Evolutionary conservation across 37 sponge, comb jelly and placozoan genomes (phyloP).

Genomic region (Axinella damicornis): DNA sequence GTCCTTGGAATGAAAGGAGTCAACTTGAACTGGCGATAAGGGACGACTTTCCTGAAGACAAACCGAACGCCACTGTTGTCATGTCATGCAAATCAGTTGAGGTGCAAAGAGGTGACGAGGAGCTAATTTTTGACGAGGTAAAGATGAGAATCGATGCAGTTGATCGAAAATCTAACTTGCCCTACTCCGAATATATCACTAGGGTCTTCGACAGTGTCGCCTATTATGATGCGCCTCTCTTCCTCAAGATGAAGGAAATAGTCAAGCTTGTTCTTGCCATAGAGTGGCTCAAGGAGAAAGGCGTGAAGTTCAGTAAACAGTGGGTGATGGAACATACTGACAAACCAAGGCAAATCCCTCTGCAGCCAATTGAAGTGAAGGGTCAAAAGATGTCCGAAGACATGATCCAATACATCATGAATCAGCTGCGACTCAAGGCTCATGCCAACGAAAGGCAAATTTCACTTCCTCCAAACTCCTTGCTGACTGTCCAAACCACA

Average conservation of each 20-base stretch:
- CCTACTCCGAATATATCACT: slow-evolving; percentile 54
- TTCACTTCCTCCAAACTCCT: too few species aligned
- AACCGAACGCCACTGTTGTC: background rate
- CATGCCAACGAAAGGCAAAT: too few species aligned
- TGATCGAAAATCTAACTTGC: background rate
- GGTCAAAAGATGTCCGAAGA: too few species aligned
- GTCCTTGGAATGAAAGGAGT: slow-evolving; percentile 20
- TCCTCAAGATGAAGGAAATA: slow-evolving; percentile 55
- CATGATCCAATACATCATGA: too few species aligned
- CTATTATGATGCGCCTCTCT: slow-evolving; percentile 63
- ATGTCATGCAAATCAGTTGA: slow-evolving; percentile 48
- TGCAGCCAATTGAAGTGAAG: background rate
- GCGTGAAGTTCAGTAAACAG: slow-evolving; percentile 18
- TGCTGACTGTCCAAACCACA: too few species aligned
- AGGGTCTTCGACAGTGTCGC: slow-evolving; percentile 37
- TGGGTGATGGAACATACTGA: slow-evolving; percentile 50
- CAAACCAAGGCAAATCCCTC: slow-evolving; percentile 1
- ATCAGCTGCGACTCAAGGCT: too few species aligned
- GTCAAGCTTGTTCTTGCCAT: slow-evolving; percentile 44
- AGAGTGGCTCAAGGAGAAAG: slow-evolving; percentile 48
- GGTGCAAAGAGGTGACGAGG: slow-evolving; percentile 3
- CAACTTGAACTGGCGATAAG: slow-evolving; percentile 30
- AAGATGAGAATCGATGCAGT: slow-evolving; percentile 36
- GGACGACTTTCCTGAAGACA: slow-evolving; percentile 33
- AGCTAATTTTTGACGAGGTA: slow-evolving; percentile 44